A percentile compares a stretch with the other conserved stretches of the same genome.
phyloP scores from a whole-genome alignment of 2,888 invertebrate genomes.

The Drosophila nr. medialis region DNA sequence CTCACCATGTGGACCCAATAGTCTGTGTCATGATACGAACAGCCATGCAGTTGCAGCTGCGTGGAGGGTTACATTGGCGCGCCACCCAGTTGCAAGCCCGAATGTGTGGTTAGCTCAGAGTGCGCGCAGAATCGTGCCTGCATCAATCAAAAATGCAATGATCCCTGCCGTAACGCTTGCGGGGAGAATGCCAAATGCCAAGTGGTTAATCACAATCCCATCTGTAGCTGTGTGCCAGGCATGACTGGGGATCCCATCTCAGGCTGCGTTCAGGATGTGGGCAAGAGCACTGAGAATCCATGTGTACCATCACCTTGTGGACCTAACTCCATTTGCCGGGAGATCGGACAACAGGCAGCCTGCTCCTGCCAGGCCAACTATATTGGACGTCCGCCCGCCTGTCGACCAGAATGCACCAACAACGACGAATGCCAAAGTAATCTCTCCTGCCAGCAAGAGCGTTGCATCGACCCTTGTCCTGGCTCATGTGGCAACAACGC shows the following conservation, averaged over 20 bases:
- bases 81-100: conserved; percentile 88
- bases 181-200: conserved; percentile 88
- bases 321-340: conserved; percentile 92
- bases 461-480: conserved; percentile 93
- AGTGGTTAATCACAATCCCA: conserved; percentile 89
- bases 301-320: conserved; percentile 94
- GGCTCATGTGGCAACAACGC: conserved; percentile 92
- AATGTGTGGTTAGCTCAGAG: conserved; percentile 88
- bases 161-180: conserved; percentile 89
- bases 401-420: conserved; percentile 92
- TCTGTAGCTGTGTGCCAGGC: conserved; percentile 88
- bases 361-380: conserved; percentile 93
- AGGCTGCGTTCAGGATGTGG: conserved; percentile 85
- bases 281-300: conserved; percentile 86
- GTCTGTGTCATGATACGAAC: conserved; percentile 87
- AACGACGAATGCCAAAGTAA: conserved; percentile 93
- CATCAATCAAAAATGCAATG: conserved; percentile 87
- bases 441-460: conserved; percentile 92
- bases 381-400: conserved; percentile 93
- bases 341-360: conserved; percentile 92
- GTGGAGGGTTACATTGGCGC: conserved; percentile 87
- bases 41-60: conserved; percentile 88
- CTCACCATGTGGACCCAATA: conserved; percentile 89
- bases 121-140: conserved; percentile 88
- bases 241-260: conserved; percentile 88